These are phyloP conservation scores for Daubentonia madagascariensis DNA, from an alignment of 2,113 vertebrate species.

Conservation along the genomic window DNA sequence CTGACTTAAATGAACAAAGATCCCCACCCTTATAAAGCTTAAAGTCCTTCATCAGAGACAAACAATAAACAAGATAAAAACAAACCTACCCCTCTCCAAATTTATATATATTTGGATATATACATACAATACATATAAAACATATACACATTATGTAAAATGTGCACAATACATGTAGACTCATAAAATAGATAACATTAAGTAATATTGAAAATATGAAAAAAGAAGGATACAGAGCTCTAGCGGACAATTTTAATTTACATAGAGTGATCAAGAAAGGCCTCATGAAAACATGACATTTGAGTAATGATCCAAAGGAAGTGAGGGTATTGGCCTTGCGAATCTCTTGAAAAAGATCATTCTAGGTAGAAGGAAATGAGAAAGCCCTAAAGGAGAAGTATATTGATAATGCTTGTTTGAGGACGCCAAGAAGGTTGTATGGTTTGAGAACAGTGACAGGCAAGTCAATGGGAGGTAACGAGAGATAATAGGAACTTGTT, in stretches of 20 bases:
- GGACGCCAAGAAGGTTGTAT: background rate
- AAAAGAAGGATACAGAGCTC: background rate
- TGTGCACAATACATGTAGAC: background rate
- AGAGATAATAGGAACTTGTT: background rate
- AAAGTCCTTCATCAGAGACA: background rate
- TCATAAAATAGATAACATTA: background rate
- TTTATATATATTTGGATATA: background rate
- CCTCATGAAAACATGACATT: background rate
- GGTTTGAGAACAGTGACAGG: background rate
- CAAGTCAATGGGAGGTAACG: background rate
- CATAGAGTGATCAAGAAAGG: background rate
- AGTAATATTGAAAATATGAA: background rate
- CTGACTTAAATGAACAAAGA: background rate
- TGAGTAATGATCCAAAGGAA: background rate
- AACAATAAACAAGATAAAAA: background rate
- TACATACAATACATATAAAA: background rate
- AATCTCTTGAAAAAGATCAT: background rate
- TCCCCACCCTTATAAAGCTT: background rate
- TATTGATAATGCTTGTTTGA: background rate
- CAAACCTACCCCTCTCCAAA: background rate
- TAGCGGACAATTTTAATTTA: background rate
- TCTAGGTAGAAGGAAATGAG: background rate
- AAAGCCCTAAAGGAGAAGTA: background rate
- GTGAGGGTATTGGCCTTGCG: background rate
- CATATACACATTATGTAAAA: background rate